phyloP scores from a whole-genome alignment of 2,113 vertebrate genomes.

The Pantherophis guttatus region DNA sequence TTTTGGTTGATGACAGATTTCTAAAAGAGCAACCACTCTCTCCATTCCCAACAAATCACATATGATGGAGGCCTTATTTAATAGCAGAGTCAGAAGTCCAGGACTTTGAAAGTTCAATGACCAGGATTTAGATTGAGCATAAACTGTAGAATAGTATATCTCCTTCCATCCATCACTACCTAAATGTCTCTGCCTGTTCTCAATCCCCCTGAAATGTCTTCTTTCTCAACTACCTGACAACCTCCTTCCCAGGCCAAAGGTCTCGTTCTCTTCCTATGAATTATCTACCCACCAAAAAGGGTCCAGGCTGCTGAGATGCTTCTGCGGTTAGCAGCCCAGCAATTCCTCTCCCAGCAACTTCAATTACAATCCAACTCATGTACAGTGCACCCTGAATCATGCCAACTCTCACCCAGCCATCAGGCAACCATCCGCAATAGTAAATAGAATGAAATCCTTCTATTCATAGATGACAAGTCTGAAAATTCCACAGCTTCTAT shows the following conservation, averaged over 20 bases:
- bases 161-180: not conserved
- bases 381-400: not conserved
- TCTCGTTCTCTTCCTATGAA: not conserved
- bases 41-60: not conserved
- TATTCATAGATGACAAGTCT: not conserved
- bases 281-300: not conserved
- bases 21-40: not conserved
- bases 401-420: not conserved
- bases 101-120: not conserved
- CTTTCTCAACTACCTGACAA: not conserved
- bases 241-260: not conserved
- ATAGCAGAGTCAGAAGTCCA: not conserved
- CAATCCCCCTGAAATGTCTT: not conserved
- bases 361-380: not conserved
- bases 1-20: not conserved
- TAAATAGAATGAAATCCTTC: not conserved
- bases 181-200: not conserved
- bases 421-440: not conserved
- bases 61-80: not conserved
- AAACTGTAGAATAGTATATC: not conserved
- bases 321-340: not conserved
- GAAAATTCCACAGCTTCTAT: not conserved
- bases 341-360: not conserved
- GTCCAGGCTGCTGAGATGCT: not conserved
- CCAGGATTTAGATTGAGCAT: not conserved